Conservation (phyloP, 2,113 vertebrate species). For the Nicator chloris region DNA sequence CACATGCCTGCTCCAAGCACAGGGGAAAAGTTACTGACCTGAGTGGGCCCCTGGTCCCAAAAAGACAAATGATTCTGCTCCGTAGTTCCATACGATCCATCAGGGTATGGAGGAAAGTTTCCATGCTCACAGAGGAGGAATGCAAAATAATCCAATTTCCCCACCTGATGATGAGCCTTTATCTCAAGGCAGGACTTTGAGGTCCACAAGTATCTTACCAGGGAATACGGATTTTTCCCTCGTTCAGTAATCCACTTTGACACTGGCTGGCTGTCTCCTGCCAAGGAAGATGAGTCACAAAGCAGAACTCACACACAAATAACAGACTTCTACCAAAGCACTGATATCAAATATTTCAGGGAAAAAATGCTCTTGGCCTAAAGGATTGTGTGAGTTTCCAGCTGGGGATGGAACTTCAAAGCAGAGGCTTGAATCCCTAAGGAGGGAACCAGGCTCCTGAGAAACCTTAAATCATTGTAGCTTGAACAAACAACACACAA, state of each 20-base stretch:
- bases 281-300: not conserved
- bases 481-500: conserved; percentile 18
- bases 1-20: not conserved
- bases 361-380: not conserved
- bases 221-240: not conserved
- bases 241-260: not conserved
- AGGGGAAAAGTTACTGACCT: not conserved
- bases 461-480: not conserved
- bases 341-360: not conserved
- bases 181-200: not conserved
- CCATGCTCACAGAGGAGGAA: not conserved
- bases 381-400: not conserved
- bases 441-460: not conserved
- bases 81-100: not conserved
- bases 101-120: not conserved
- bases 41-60: not conserved
- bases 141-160: not conserved
- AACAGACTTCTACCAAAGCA: not conserved
- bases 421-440: not conserved
- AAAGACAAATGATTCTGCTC: not conserved
- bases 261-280: not conserved
- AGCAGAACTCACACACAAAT: not conserved
- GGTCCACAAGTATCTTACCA: not conserved
- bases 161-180: not conserved
- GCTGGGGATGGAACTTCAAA: conserved; percentile 32